Evolutionary conservation across 2,888 invertebrate genomes (phyloP).

Genomic region (Adela reaumurella): DNA sequence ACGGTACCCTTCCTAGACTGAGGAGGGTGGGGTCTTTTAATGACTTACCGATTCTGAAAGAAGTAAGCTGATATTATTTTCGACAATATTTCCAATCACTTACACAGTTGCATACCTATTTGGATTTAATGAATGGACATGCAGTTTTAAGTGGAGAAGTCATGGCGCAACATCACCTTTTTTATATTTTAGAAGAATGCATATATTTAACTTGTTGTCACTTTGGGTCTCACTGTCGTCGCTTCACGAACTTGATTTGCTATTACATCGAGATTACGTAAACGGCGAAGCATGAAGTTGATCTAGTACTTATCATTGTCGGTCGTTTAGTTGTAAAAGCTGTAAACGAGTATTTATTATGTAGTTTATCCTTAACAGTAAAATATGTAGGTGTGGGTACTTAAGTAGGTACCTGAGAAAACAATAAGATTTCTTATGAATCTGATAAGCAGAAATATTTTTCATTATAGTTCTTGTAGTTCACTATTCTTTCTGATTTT

Average conservation of each 20-base stretch:
- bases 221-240: not conserved
- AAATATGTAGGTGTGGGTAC: too few species aligned
- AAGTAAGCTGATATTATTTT: slow-evolving; percentile 70
- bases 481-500: too few species aligned
- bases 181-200: not conserved
- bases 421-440: too few species aligned
- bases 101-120: not conserved
- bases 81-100: not conserved
- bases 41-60: slow-evolving; percentile 72
- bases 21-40: slow-evolving; percentile 76
- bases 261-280: not conserved
- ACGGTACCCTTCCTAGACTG: slow-evolving; percentile 69
- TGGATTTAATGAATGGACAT: not conserved
- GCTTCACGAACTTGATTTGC: not conserved
- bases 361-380: too few species aligned
- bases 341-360: too few species aligned
- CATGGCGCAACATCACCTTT: not conserved
- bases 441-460: too few species aligned
- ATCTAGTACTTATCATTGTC: not conserved
- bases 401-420: too few species aligned
- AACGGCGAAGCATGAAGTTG: not conserved
- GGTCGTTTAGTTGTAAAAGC: not conserved
- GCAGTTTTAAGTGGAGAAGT: not conserved
- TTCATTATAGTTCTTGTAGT: too few species aligned
- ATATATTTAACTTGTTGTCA: not conserved